Percentiles rank a stretch among this genome's conserved stretches.
phyloP scores from a whole-genome alignment of 2,888 invertebrate genomes.

The Cacoxenus indagator region DNA sequence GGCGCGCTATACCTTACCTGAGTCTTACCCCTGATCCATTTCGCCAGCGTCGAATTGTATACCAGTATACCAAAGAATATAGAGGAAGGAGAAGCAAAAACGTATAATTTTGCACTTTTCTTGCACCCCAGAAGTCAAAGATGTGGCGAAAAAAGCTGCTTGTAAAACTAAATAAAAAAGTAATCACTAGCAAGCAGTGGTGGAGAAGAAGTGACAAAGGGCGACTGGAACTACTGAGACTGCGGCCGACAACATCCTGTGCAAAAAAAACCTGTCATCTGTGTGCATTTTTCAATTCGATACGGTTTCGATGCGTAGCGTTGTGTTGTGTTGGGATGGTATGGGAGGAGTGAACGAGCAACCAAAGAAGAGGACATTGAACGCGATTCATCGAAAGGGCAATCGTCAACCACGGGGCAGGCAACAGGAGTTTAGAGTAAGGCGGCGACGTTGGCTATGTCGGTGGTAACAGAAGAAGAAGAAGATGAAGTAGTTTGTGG shows the following conservation, averaged over 20 bases:
- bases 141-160: conserved; percentile 22
- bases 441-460: no score
- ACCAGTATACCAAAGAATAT: background rate
- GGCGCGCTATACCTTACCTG: no score
- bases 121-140: background rate
- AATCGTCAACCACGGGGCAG: background rate
- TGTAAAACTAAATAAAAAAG: conserved; percentile 37
- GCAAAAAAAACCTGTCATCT: conserved; percentile 51
- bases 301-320: conserved; percentile 25
- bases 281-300: conserved; percentile 31
- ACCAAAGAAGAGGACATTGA: conserved; percentile 38
- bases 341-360: background rate
- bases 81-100: background rate
- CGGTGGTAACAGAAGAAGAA: no score
- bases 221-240: conserved; percentile 24
- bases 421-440: background rate
- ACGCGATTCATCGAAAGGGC: conserved; percentile 10
- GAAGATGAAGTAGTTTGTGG: conserved; percentile 7
- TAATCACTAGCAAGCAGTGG: no score
- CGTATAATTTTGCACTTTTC: conserved; percentile 16
- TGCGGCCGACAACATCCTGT: conserved; percentile 45
- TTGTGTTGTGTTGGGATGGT: conserved; percentile 11
- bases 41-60: background rate
- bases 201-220: no score
- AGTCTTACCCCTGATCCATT: background rate